Conservation (phyloP, 2,888 invertebrate genomes). For the Blastobasis adustella region DNA sequence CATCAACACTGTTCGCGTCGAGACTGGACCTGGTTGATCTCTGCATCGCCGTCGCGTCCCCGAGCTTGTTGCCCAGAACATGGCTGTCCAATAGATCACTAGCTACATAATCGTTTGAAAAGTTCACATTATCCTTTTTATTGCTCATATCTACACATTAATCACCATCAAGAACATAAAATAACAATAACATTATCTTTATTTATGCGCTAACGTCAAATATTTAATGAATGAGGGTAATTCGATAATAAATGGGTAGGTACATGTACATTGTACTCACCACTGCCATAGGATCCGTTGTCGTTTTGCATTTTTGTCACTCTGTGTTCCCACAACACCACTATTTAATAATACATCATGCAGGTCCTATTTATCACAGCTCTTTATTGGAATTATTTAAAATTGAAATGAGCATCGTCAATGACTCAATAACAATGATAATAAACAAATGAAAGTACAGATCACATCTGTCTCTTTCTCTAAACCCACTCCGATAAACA, state of each 20-base stretch:
- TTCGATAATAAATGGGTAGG: conserved; percentile 16
- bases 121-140: conserved; percentile 58
- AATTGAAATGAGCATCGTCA: background rate
- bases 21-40: conserved; percentile 60
- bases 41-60: conserved; percentile 49
- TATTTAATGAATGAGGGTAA: conserved; percentile 34
- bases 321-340: background rate
- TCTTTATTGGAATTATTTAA: background rate
- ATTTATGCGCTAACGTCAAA: conserved; percentile 8
- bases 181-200: conserved; percentile 41
- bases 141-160: conserved; percentile 58
- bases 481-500: too few species aligned
- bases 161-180: conserved; percentile 52
- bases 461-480: too few species aligned
- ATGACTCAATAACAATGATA: too few species aligned
- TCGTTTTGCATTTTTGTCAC: conserved; percentile 48
- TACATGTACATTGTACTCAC: conserved; percentile 36
- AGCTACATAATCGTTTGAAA: conserved; percentile 59
- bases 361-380: background rate
- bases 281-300: conserved; percentile 60
- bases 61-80: conserved; percentile 59
- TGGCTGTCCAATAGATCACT: conserved; percentile 70
- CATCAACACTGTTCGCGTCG: conserved; percentile 66
- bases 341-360: background rate
- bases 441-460: too few species aligned